Base-by-base conservation (phyloP, 2,888 invertebrate genomes). In the Leptopterna dolabrata region DNA sequence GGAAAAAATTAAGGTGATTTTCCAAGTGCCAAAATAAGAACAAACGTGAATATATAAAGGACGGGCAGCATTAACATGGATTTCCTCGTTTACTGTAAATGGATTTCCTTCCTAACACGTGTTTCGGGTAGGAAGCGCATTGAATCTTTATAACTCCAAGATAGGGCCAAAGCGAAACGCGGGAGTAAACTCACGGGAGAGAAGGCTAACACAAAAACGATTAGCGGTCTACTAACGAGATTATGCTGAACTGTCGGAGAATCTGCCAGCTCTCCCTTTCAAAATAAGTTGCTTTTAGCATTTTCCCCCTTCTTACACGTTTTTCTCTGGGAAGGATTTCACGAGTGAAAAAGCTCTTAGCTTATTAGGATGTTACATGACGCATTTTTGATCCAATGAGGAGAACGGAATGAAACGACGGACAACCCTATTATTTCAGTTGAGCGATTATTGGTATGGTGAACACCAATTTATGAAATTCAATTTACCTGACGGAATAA, bases 181-280 rank as follows among this genome's bases (percentile, higher is more conserved):
- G 78, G 45, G 43, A 45, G 78, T 30, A 27, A 55, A 81, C 55
- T 81, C 81, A 81, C 55, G 81, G 81, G 51, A 51, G 81, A 81
- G 36, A 30, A 81, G 81, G 63, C 81, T 55, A 55, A 55, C 81
- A 81, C 81, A 81, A 81, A 81, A 81, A 81, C 81, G 51, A 81
- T 81, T 55, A 81, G 81, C 81, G 55, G 51, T 81, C 55, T 16
- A 78, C 81, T 81, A 81, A 81, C 81, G 55, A 81, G 81, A 81
- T 81, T 81, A 81, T 81, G 63, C 81, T 55, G 78, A 19, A 45
- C 78, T 78, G 78, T 78, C 78, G 78, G 78, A 27, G 45, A 78
- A 78, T 78, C 78, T 43, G 76, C 45, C 45, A 14, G 78, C 45
- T 43, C 41, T 73, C 36, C 73, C 78, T 78, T 78, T 78, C 78